Evolutionary conservation across 1,140 invertebrate genomes (phyloP).

Genomic region (Callitettix versicolor): DNA sequence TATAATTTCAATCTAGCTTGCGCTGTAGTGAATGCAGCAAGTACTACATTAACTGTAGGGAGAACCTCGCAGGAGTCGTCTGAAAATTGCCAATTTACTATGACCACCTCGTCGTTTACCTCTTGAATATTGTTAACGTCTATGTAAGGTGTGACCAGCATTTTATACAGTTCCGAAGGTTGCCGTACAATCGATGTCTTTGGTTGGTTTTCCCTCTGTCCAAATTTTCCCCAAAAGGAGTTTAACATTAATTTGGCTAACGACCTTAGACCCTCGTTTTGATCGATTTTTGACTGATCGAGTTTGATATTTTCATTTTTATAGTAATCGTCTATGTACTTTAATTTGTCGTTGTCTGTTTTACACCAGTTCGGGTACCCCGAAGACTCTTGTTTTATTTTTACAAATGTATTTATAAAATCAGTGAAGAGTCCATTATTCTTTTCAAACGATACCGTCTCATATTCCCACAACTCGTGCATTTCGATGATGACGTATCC

Average conservation of each 20-base stretch:
- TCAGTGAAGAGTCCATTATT: slow-evolving; percentile 26
- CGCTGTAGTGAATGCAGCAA: slow-evolving; percentile 33
- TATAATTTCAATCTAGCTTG: slow-evolving; percentile 34
- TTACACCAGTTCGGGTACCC: slow-evolving; percentile 27
- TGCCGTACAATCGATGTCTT: slow-evolving; percentile 26
- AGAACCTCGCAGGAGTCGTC: slow-evolving; percentile 14
- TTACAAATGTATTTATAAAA: slow-evolving; percentile 30
- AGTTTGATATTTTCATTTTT: slow-evolving; percentile 32
- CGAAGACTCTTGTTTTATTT: slow-evolving; percentile 30
- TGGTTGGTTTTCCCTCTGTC: slow-evolving; percentile 24
- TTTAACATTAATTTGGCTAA: slow-evolving; percentile 31
- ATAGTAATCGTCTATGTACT: slow-evolving; percentile 31
- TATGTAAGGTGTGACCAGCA: slow-evolving; percentile 25
- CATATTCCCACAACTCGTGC: slow-evolving; percentile 32
- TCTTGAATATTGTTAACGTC: slow-evolving; percentile 20
- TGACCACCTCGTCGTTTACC: slow-evolving; percentile 24
- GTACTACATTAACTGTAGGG: slow-evolving; percentile 28
- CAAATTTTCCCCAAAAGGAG: slow-evolving; percentile 32
- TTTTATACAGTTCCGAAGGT: slow-evolving; percentile 23
- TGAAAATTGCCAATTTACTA: slow-evolving; percentile 24
- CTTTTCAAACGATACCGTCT: slow-evolving; percentile 17
- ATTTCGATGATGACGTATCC: slow-evolving; percentile 32
- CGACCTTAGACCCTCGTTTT: slow-evolving; percentile 30
- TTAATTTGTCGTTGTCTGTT: slow-evolving; percentile 23
- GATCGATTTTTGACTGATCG: slow-evolving; percentile 27